Evolutionary conservation across 2,797 vertebrate genomes (phyloP).

Genomic region (Emys orbicularis): DNA sequence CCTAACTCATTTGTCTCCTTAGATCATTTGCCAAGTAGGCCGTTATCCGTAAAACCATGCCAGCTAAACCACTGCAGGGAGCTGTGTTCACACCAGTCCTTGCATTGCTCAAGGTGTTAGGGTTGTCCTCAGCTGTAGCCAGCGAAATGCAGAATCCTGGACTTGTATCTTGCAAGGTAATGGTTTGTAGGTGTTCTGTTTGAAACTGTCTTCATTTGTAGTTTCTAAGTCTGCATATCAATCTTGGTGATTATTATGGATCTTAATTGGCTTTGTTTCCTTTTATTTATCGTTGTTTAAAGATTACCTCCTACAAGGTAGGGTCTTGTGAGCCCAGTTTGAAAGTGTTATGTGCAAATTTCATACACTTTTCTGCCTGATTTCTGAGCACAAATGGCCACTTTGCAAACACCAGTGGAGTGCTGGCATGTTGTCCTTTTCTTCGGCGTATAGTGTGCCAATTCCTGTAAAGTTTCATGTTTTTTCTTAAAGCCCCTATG

Average conservation of each 20-base stretch:
- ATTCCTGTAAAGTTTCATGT: neutral
- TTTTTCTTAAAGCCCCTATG: neutral
- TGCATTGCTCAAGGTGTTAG: neutral
- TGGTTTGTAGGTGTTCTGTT: fast-evolving
- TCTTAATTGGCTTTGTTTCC: neutral
- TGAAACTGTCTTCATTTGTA: neutral
- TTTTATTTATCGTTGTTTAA: neutral
- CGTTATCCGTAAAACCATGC: neutral
- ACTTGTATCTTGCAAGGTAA: neutral
- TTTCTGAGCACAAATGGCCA: neutral
- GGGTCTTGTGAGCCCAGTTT: neutral
- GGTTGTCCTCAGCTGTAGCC: fast-evolving
- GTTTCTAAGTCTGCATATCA: neutral
- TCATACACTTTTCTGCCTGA: neutral
- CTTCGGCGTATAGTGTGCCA: neutral
- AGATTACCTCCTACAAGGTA: neutral
- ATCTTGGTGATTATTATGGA: neutral
- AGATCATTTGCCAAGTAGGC: neutral
- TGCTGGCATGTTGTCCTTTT: neutral
- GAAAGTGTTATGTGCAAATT: neutral
- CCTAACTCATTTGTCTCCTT: neutral
- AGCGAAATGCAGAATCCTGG: neutral
- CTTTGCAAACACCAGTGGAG: neutral
- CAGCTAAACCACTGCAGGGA: fast-evolving
- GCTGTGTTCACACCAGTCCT: fast-evolving